A percentile compares a stretch with the other conserved stretches of the same genome.
Evolutionary conservation across 2,888 invertebrate species (phyloP).

Genomic region (Cheilosia scutellata): DNA sequence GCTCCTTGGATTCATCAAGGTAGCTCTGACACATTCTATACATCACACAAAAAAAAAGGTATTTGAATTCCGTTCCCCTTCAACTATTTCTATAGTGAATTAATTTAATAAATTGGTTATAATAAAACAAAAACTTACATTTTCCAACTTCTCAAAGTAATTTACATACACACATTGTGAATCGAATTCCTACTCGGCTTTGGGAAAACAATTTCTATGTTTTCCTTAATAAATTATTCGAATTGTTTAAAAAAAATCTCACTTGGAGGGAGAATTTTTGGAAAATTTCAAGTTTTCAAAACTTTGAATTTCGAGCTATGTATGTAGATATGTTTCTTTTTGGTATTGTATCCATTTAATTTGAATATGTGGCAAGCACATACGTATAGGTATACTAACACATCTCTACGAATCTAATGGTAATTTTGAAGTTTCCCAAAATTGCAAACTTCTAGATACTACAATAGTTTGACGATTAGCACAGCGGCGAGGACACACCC

Average conservation of each 20-base stretch:
- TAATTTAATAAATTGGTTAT: conserved; percentile 64
- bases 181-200: background rate
- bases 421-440: conserved; percentile 41
- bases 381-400: background rate
- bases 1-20: no score
- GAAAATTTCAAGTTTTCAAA: conserved; percentile 45
- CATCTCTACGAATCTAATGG: conserved; percentile 6
- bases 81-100: conserved; percentile 44
- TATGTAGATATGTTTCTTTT: background rate
- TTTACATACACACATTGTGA: conserved; percentile 25
- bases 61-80: conserved; percentile 32
- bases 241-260: conserved; percentile 71
- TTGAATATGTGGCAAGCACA: background rate
- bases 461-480: conserved; percentile 75
- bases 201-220: conserved; percentile 25
- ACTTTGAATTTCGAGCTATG: background rate
- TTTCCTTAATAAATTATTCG: conserved; percentile 62
- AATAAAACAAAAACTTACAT: conserved; percentile 41
- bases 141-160: conserved; percentile 44
- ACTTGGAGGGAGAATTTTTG: conserved; percentile 30
- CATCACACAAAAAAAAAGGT: background rate
- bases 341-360: background rate
- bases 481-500: conserved; percentile 67
- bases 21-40: background rate
- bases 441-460: conserved; percentile 30